A percentile compares a stretch with the other conserved stretches of the same genome.
These are phyloP conservation scores for Neopipo cinnamomea DNA, from an alignment of 2,113 vertebrate species.

Conservation along the genomic window DNA sequence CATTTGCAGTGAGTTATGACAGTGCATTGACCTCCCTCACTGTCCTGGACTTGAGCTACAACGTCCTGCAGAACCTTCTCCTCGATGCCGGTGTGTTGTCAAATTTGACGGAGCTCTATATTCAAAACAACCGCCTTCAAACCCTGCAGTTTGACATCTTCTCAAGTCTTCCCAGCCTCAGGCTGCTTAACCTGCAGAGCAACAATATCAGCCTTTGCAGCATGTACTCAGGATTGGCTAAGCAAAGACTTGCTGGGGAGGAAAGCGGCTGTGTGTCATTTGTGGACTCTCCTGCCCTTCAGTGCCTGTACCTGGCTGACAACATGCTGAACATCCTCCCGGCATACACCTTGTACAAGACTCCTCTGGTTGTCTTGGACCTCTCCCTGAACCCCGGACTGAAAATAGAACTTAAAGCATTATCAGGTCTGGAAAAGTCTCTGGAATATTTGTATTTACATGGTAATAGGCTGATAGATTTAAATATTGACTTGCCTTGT, in stretches of 20 bases:
- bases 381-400: slow-evolving; percentile 85
- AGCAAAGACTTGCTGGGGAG: neutral
- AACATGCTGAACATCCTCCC: slow-evolving; percentile 79
- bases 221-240: neutral
- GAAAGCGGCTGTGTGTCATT: slow-evolving; percentile 77
- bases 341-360: slow-evolving; percentile 75
- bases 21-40: slow-evolving; percentile 69
- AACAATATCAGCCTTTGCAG: slow-evolving; percentile 78
- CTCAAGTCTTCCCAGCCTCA: slow-evolving; percentile 74
- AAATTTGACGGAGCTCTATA: slow-evolving; percentile 75
- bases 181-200: slow-evolving; percentile 79
- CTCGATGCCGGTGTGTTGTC: slow-evolving; percentile 58
- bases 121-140: slow-evolving; percentile 81
- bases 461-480: slow-evolving; percentile 76
- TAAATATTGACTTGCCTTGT: slow-evolving; percentile 81
- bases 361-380: slow-evolving; percentile 80
- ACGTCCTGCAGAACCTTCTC: slow-evolving; percentile 77
- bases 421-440: slow-evolving; percentile 84
- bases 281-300: slow-evolving; percentile 56
- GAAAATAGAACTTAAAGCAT: slow-evolving; percentile 72
- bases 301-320: slow-evolving; percentile 79
- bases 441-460: slow-evolving; percentile 82
- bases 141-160: slow-evolving; percentile 74
- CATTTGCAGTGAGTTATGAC: slow-evolving; percentile 59
- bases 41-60: slow-evolving; percentile 84